Conservation (phyloP, 2,888 invertebrate genomes). For the Phoronis australis region DNA sequence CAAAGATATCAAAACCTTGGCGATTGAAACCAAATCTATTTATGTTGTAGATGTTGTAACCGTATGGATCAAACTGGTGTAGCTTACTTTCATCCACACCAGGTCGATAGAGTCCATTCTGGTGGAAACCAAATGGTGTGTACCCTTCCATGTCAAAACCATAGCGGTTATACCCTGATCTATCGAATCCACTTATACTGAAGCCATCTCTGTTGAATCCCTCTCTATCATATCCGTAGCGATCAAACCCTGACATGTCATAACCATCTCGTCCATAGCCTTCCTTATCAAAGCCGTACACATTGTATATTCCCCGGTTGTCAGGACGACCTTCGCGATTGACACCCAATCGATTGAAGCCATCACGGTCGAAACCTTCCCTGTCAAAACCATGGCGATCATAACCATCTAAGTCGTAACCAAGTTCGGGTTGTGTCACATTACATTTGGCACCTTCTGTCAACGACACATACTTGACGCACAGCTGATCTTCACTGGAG, state of each 20-base stretch:
- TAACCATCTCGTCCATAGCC: constrained; percentile 38
- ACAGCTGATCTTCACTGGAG: constrained; percentile 35
- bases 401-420: background rate
- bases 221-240: constrained; percentile 36
- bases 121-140: constrained; percentile 33
- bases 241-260: constrained; percentile 37
- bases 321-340: constrained; percentile 38
- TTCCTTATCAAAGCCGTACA: constrained; percentile 31
- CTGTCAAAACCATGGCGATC: constrained; percentile 25
- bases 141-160: constrained; percentile 40
- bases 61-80: constrained; percentile 25
- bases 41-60: constrained; percentile 37
- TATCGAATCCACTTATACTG: constrained; percentile 38
- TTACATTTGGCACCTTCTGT: constrained; percentile 32
- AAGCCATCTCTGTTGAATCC: constrained; percentile 45
- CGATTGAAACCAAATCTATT: constrained; percentile 40
- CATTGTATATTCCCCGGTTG: constrained; percentile 28
- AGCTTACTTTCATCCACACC: constrained; percentile 2
- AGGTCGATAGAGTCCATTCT: constrained; percentile 22
- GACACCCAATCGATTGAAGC: constrained; percentile 38
- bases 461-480: constrained; percentile 38
- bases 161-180: constrained; percentile 41
- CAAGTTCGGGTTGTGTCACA: constrained; percentile 21
- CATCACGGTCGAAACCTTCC: constrained; percentile 30
- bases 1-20: constrained; percentile 43